phyloP scores from a whole-genome alignment of 92 coral and sea anemone genomes.

The Bergia sp. region DNA sequence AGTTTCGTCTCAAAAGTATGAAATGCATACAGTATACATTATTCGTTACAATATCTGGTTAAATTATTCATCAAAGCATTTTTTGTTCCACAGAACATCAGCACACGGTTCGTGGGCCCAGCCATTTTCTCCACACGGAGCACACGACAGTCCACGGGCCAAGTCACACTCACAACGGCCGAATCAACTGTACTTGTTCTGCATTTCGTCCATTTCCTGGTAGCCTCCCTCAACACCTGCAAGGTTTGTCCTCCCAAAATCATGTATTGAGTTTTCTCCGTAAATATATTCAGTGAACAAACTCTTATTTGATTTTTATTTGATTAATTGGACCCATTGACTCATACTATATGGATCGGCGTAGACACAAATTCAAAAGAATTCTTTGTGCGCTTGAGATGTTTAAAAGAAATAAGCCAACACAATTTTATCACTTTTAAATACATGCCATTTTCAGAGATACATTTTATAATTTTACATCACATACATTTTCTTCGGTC shows the following conservation, averaged over 20 bases:
- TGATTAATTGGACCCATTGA: background rate
- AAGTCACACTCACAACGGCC: conserved; percentile 63
- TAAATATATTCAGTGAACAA: conserved; percentile 60
- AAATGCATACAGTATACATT: background rate
- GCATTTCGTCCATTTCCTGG: conserved; percentile 93
- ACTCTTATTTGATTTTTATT: conserved; percentile 7
- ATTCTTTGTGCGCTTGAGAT: background rate
- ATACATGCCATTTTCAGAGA: conserved; percentile 20
- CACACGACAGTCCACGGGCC: conserved; percentile 41
- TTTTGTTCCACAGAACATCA: conserved; percentile 53
- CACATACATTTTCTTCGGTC: conserved; percentile 7
- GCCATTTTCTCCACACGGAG: conserved; percentile 51
- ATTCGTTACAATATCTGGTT: background rate
- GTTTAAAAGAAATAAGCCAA: background rate
- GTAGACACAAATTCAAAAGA: background rate
- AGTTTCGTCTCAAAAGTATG: background rate
- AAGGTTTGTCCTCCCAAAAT: conserved; percentile 39
- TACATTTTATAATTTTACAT: background rate
- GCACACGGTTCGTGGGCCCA: conserved; percentile 50
- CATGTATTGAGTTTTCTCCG: conserved; percentile 38
- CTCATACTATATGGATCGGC: background rate
- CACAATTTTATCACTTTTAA: background rate
- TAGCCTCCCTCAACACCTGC: conserved; percentile 71
- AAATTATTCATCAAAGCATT: background rate
- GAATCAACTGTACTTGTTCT: conserved; percentile 91